Evolutionary conservation across 2,888 invertebrate genomes (phyloP).

Genomic region (Apamea epomidion): DNA sequence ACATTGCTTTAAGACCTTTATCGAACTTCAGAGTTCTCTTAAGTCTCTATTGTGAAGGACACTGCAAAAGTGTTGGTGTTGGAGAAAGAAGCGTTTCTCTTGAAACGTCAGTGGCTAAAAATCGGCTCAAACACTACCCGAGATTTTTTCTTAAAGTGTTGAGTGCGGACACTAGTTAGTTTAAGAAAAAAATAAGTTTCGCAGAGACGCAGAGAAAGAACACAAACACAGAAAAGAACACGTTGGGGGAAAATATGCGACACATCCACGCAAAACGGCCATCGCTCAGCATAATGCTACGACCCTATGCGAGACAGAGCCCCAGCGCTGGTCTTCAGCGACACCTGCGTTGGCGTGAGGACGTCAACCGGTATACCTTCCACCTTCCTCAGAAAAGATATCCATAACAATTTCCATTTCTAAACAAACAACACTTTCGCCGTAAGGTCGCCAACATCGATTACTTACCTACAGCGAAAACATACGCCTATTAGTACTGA

Average conservation of each 20-base stretch:
- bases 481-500: slow-evolving; percentile 30
- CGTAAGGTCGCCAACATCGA: not conserved
- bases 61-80: not conserved
- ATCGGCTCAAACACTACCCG: not conserved
- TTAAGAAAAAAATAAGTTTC: not conserved
- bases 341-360: not conserved
- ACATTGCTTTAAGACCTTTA: not conserved
- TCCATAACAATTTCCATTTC: not conserved
- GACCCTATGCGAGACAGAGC: not conserved
- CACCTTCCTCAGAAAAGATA: too few relatives aligned
- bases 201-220: too few relatives aligned
- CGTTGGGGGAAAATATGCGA: not conserved
- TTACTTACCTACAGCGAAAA: slow-evolving; percentile 1
- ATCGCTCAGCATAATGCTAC: not conserved
- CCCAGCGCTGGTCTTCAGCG: not conserved
- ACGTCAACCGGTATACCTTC: not conserved
- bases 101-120: not conserved
- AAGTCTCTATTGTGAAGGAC: not conserved
- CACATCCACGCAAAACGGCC: not conserved
- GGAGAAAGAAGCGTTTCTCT: not conserved
- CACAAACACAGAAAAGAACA: too few relatives aligned
- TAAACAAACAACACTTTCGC: too few relatives aligned
- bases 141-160: not conserved
- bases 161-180: not conserved
- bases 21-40: not conserved